A percentile compares a stretch with the other conserved stretches of the same genome.
Conservation (phyloP, 2,113 vertebrate species). For the Aplodontia rufa region DNA sequence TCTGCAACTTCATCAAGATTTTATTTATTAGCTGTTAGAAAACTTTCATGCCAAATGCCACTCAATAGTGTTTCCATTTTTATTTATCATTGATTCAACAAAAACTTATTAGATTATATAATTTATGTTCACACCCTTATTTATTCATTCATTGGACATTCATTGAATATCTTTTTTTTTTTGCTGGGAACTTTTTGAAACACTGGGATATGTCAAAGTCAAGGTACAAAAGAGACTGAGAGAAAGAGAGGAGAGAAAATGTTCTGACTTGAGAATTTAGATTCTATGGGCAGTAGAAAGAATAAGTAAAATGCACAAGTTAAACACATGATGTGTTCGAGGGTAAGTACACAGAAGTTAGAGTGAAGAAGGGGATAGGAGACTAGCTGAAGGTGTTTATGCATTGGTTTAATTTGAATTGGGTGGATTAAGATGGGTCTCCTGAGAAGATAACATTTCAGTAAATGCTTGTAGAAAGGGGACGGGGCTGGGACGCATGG, state of each 20-base stretch:
- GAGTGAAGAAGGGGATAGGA: not conserved
- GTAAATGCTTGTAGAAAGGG: not conserved
- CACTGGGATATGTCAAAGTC: not conserved
- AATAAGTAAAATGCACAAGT: not conserved
- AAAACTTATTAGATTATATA: not conserved
- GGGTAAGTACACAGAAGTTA: not conserved
- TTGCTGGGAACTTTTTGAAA: not conserved
- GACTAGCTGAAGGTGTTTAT: not conserved
- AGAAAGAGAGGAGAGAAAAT: not conserved
- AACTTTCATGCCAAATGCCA: not conserved
- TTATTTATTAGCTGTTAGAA: not conserved
- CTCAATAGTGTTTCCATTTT: not conserved
- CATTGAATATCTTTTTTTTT: not conserved
- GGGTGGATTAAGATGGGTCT: not conserved
- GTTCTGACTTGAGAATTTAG: not conserved
- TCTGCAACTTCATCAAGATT: not conserved
- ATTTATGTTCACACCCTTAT: not conserved
- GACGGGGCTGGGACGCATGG: fast-evolving
- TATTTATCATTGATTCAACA: not conserved
- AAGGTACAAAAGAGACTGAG: not conserved
- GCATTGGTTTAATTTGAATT: not conserved
- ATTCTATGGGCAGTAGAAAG: not conserved
- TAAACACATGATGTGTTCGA: not conserved
- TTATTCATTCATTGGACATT: not conserved
- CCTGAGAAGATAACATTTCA: not conserved